Evolutionary conservation across 2,113 vertebrate genomes (phyloP).

Genomic region (Sinocyclocheilus rhinocerous): DNA sequence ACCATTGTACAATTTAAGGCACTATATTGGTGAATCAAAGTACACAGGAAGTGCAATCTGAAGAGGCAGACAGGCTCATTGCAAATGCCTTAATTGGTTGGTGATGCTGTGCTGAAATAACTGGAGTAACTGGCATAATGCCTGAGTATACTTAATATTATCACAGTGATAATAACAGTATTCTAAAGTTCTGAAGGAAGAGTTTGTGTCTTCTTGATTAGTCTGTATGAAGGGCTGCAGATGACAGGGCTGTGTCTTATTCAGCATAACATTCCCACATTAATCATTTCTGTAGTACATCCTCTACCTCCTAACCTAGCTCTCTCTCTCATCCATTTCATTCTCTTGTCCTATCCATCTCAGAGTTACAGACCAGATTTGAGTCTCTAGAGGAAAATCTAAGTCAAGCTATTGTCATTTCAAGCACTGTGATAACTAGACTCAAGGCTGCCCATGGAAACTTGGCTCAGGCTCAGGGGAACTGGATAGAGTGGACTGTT

Average conservation of each 20-base stretch:
- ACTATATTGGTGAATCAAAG: background rate
- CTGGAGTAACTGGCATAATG: background rate
- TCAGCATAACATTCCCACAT: constrained; percentile 67
- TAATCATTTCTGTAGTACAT: constrained; percentile 48
- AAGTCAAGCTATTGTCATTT: constrained; percentile 86
- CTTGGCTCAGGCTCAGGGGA: constrained; percentile 71
- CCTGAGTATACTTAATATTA: background rate
- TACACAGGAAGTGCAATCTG: background rate
- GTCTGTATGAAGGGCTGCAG: constrained; percentile 68
- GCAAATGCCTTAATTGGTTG: background rate
- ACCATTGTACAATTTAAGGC: background rate
- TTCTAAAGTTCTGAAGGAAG: background rate
- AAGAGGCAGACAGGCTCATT: background rate
- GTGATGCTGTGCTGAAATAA: background rate
- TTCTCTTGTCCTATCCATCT: constrained; percentile 33
- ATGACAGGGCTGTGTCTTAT: constrained; percentile 74
- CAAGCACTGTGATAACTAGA: constrained; percentile 81
- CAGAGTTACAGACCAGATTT: constrained; percentile 73
- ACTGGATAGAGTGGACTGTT: constrained; percentile 73
- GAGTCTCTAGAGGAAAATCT: constrained; percentile 74
- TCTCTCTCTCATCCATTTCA: background rate
- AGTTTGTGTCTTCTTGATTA: constrained; percentile 11
- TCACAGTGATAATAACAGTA: background rate
- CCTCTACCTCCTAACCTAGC: background rate
- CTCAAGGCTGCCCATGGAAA: constrained; percentile 73